These are phyloP conservation scores for Drosophila rufa DNA, from an alignment of 1,140 invertebrate genomes.

Conservation along the genomic window DNA sequence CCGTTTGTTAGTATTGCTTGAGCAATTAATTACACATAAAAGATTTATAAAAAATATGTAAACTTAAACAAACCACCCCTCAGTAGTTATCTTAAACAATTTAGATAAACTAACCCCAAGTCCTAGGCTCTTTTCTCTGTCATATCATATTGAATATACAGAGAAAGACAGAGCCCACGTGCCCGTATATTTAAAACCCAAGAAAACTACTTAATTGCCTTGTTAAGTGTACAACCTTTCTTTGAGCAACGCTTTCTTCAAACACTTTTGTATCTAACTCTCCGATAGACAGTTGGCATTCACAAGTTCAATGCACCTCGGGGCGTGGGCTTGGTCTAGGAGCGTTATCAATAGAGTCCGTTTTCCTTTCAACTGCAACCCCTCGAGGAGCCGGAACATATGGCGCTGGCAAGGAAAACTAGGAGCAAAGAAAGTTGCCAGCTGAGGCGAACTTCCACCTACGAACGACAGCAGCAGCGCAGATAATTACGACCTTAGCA, in stretches of 20 bases:
- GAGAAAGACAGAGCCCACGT: conserved; percentile 9
- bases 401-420: conserved; percentile 42
- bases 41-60: too few species aligned
- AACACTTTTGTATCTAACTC: conserved; percentile 9
- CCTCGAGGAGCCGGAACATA: conserved; percentile 59
- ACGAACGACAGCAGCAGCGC: conserved; percentile 43
- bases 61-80: too few species aligned
- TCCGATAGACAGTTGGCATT: conserved; percentile 14
- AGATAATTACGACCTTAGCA: conserved; percentile 77
- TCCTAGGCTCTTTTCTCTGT: neutral
- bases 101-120: neutral
- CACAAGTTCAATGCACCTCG: conserved; percentile 73
- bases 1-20: too few species aligned
- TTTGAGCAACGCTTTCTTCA: conserved; percentile 11
- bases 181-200: conserved; percentile 12
- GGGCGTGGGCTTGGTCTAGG: conserved; percentile 26
- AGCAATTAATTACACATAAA: too few species aligned
- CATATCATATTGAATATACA: neutral
- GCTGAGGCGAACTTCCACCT: conserved; percentile 60
- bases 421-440: conserved; percentile 71
- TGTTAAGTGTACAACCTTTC: conserved; percentile 19
- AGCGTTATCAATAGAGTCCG: conserved; percentile 42
- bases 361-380: conserved; percentile 51
- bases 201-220: conserved; percentile 35
- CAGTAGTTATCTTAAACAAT: neutral